Conservation (phyloP, 2,888 invertebrate species). For the Agonum fuliginosum region DNA sequence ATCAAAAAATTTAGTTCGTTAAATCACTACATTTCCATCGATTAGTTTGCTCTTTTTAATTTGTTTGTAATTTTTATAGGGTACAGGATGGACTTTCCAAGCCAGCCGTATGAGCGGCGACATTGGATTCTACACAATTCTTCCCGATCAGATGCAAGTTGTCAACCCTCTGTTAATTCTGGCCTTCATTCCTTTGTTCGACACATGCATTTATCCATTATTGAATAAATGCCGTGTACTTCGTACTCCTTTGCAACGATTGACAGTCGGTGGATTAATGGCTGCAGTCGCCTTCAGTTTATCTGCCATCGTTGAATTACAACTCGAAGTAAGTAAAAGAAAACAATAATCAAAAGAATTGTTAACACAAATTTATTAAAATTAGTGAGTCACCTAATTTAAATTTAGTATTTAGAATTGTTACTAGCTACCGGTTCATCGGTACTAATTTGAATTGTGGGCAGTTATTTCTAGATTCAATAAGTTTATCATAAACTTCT, state of each 20-base stretch:
- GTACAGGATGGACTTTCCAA: constrained; percentile 95
- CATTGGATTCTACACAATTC: constrained; percentile 82
- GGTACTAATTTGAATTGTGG: too few species aligned
- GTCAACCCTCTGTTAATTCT: constrained; percentile 91
- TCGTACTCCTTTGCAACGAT: constrained; percentile 88
- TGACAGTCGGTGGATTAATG: constrained; percentile 90
- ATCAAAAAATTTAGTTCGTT: too few species aligned
- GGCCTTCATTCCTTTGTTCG: constrained; percentile 89
- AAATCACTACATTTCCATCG: too few species aligned
- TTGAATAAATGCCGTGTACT: constrained; percentile 81
- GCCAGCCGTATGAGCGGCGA: constrained; percentile 91
- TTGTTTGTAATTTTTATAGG: constrained; percentile 69
- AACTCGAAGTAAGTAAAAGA: constrained; percentile 78
- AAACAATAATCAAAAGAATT: too few species aligned
- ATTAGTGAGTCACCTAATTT: too few species aligned
- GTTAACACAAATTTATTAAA: too few species aligned
- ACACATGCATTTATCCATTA: constrained; percentile 86
- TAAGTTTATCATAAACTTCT: too few species aligned
- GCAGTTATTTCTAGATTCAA: too few species aligned
- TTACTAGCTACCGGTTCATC: too few species aligned
- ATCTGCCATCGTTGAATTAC: constrained; percentile 89
- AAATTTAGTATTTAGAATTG: too few species aligned
- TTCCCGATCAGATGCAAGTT: constrained; percentile 97
- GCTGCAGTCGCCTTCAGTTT: constrained; percentile 91
- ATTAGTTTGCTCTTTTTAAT: too few species aligned